A percentile compares a stretch with the other conserved stretches of the same genome.
phyloP scores from a whole-genome alignment of 1,140 invertebrate genomes.

The Cydia strobilella region DNA sequence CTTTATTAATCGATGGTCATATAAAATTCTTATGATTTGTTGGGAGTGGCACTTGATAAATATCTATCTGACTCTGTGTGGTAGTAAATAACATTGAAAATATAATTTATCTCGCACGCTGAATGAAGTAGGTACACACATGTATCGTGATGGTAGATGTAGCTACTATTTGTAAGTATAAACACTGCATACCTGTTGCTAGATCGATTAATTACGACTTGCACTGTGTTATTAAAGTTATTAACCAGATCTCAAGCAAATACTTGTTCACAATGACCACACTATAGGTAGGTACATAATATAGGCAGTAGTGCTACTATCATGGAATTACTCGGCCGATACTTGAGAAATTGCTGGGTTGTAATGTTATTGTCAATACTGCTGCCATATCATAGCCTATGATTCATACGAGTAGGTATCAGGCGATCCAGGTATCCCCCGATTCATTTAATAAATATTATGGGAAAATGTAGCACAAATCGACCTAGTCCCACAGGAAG shows the following conservation, averaged over 20 bases:
- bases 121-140: not conserved
- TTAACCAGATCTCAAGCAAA: constrained; percentile 21
- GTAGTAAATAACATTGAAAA: constrained; percentile 14
- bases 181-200: constrained; percentile 1
- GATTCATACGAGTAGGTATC: too few relatives aligned
- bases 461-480: not conserved
- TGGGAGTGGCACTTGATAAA: constrained; percentile 11
- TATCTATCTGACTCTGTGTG: not conserved
- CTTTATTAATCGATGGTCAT: not conserved
- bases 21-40: not conserved
- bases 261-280: constrained; percentile 8
- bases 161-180: not conserved
- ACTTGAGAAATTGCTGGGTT: not conserved
- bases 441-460: not conserved
- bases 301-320: not conserved
- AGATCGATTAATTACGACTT: constrained; percentile 29
- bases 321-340: not conserved
- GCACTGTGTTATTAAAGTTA: constrained; percentile 19
- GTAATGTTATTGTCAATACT: not conserved
- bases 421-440: not conserved
- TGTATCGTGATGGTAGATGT: not conserved
- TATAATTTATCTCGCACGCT: not conserved
- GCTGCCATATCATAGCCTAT: not conserved
- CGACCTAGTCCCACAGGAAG: too few relatives aligned
- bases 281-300: not conserved